Evolutionary conservation across 2,113 vertebrate genomes (phyloP).

Genomic region (Sinosuthora webbiana): DNA sequence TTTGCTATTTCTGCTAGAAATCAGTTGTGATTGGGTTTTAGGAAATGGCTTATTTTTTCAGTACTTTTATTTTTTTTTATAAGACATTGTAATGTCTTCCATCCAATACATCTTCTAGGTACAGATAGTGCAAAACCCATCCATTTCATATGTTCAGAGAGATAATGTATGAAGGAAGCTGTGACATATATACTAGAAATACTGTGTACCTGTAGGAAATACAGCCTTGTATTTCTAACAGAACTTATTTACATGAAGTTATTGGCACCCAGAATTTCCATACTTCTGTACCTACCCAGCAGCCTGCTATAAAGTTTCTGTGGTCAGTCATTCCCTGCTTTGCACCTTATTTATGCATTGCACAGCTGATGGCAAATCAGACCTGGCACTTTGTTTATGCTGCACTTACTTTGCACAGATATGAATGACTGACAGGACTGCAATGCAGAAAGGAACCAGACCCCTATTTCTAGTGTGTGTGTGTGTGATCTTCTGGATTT

Average conservation of each 20-base stretch:
- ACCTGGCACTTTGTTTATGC: constrained; percentile 41
- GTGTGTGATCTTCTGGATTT: background rate
- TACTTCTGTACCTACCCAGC: constrained; percentile 36
- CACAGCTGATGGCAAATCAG: constrained; percentile 33
- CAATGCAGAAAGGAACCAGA: constrained; percentile 13
- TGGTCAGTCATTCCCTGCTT: constrained; percentile 23
- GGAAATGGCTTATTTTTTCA: background rate
- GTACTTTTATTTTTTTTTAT: background rate
- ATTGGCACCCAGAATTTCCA: constrained; percentile 45
- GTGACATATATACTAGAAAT: background rate
- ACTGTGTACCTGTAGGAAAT: constrained; percentile 2
- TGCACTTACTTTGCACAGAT: constrained; percentile 2
- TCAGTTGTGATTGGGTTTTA: background rate
- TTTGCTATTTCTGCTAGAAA: background rate
- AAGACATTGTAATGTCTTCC: background rate
- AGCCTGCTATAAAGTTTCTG: constrained; percentile 15
- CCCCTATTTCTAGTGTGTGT: background rate
- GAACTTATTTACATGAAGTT: constrained; percentile 25
- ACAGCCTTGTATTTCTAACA: constrained; percentile 32
- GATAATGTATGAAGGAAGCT: constrained; percentile 32
- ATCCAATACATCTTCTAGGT: background rate
- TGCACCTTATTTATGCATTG: constrained; percentile 34
- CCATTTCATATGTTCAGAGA: constrained; percentile 8
- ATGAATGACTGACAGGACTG: constrained; percentile 15
- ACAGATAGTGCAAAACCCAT: background rate